Evolutionary conservation across 2,888 invertebrate genomes (phyloP), one percentile per base, ranked within the genome.

Genomic region (Scaptomyza caliginosa): DNA sequence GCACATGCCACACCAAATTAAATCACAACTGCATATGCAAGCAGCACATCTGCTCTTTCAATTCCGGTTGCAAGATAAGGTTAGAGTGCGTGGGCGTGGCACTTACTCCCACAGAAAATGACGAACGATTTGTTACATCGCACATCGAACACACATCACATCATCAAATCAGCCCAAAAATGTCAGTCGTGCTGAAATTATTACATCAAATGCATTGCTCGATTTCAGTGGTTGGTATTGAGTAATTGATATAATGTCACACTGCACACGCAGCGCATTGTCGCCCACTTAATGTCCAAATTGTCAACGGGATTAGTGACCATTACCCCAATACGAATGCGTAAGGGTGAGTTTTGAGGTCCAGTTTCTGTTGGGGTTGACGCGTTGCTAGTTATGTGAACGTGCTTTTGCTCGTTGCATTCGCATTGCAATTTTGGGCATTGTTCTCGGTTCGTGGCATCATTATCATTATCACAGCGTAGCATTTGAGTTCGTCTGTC

Each of bases 181-280:
- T 77, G 86, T 76, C 80, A 83, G 63, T 76, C 11, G 67, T 59
- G 71, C 56, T 58, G 72, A 87, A 85, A 84, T 84, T 82, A 85
- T 87, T 87, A 78, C 87, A 85, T 87, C 84, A 87, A 84, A 85
- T 85, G 87, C 79, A 85, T 67, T 82, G 88, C 68, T 74, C 77
- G 64, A 80, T 83, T 75, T 78, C 83, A 77, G 80, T 59, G 30
- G 32, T 46, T 13, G 32, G 21, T 46, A 70, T 71, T 77, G 83
- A 87, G 83, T 84, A 84, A 84, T 84, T 84, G 83, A 84, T 84
- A 84, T 85, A 84, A 84, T 85, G 83, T 71, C 84, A 74, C 57
- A 57, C 45, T 17, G 28, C 38, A 19, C 17, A 16, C 16, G 6
- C 19, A 17, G 52, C 28, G 39, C 59, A 28, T 56, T 64, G 68